Conservation (phyloP, 1,140 invertebrate species). For the Papilio dardanus region DNA sequence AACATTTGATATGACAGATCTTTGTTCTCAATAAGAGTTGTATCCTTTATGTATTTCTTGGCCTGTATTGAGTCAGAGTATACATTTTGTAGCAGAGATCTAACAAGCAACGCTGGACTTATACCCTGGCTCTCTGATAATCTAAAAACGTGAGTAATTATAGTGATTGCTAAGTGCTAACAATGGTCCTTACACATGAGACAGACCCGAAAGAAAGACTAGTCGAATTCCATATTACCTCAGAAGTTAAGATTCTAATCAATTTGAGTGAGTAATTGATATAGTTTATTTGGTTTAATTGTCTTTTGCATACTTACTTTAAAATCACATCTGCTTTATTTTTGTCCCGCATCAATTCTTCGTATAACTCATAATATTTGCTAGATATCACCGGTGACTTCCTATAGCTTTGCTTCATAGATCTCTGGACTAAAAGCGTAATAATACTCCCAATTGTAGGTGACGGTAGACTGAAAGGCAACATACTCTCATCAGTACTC, state of each 20-base stretch:
- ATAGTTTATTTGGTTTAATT: too few species aligned
- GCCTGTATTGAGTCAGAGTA: slow-evolving; percentile 62
- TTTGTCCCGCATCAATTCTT: slow-evolving; percentile 66
- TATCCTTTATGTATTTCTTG: slow-evolving; percentile 87
- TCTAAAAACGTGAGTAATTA: slow-evolving; percentile 48
- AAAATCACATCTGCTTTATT: slow-evolving; percentile 66
- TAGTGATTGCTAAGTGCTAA: background rate
- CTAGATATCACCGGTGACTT: slow-evolving; percentile 74
- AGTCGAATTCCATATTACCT: too few species aligned
- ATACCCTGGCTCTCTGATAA: slow-evolving; percentile 74
- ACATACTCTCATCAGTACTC: too few species aligned
- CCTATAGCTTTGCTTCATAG: slow-evolving; percentile 75
- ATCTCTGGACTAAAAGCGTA: slow-evolving; percentile 68
- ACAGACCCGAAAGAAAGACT: too few species aligned
- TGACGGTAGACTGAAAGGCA: slow-evolving; percentile 59
- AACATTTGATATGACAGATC: slow-evolving; percentile 90
- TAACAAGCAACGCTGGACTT: slow-evolving; percentile 73
- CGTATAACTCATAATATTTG: slow-evolving; percentile 74
- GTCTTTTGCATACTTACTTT: slow-evolving; percentile 55
- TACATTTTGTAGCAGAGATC: slow-evolving; percentile 72
- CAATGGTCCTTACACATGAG: too few species aligned
- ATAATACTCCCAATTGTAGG: slow-evolving; percentile 71
- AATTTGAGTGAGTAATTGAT: too few species aligned
- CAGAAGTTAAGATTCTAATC: too few species aligned
- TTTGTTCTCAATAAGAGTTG: slow-evolving; percentile 87